Evolutionary conservation across 2,888 invertebrate genomes (phyloP).

Genomic region (Malacosoma neustria): DNA sequence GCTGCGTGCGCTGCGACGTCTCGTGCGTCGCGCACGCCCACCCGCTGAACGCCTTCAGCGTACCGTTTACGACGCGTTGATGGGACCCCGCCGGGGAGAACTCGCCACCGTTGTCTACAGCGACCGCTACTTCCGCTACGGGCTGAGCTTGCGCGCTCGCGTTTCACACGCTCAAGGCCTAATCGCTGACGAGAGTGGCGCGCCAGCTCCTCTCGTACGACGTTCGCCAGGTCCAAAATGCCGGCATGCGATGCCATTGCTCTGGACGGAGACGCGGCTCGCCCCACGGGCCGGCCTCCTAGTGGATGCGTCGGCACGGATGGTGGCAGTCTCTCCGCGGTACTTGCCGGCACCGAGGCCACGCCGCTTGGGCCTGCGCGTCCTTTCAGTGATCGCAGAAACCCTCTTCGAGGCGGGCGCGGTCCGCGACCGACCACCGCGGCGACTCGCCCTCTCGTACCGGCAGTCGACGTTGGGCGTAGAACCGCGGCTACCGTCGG

Average conservation of each 20-base stretch:
- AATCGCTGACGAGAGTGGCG: slow-evolving; percentile 19
- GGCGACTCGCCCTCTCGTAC: slow-evolving; percentile 9
- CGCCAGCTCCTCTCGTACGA: slow-evolving; percentile 13
- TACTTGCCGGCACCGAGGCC: slow-evolving; percentile 9
- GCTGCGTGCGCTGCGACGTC: slow-evolving; percentile 15
- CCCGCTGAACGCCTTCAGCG: slow-evolving; percentile 19
- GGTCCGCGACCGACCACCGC: slow-evolving; percentile 13
- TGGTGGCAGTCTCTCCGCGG: slow-evolving; percentile 11
- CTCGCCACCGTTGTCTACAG: slow-evolving; percentile 62
- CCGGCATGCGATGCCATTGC: slow-evolving; percentile 13
- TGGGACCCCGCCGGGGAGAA: slow-evolving; percentile 27
- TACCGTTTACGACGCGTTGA: slow-evolving; percentile 35
- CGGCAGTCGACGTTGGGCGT: slow-evolving; percentile 12
- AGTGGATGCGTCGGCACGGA: slow-evolving; percentile 13
- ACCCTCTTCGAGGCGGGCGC: slow-evolving; percentile 12
- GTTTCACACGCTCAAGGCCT: slow-evolving; percentile 14
- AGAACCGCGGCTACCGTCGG: slow-evolving; percentile 17
- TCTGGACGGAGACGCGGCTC: slow-evolving; percentile 7
- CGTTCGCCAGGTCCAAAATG: slow-evolving; percentile 11
- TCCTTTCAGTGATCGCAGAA: slow-evolving; percentile 16
- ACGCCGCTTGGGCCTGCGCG: slow-evolving; percentile 13
- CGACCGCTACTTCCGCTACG: slow-evolving; percentile 64
- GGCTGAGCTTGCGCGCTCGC: slow-evolving; percentile 44
- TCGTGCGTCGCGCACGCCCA: slow-evolving; percentile 18
- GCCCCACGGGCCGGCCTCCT: slow-evolving; percentile 11